phyloP scores from a whole-genome alignment of 2,113 vertebrate genomes.

The Pampusana beccarii region DNA sequence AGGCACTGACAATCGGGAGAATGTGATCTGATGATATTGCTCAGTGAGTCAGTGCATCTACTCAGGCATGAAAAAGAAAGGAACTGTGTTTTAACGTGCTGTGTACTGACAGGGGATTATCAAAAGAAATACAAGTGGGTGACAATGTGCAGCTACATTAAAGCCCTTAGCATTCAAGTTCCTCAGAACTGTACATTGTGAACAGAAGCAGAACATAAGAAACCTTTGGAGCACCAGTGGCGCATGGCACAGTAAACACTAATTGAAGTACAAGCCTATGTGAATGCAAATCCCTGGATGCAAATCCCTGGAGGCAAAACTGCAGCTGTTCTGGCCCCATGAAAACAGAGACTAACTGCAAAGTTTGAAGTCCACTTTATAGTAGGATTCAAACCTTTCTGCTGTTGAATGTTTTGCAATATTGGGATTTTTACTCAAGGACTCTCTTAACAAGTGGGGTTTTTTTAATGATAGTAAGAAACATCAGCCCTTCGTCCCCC shows the following conservation, averaged over 20 bases:
- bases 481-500: not conserved
- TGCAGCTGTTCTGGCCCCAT: rapidly evolving
- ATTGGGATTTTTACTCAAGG: not conserved
- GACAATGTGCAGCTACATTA: constrained; percentile 7
- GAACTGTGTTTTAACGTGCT: not conserved
- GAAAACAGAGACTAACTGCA: not conserved
- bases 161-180: not conserved
- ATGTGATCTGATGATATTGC: constrained; percentile 28
- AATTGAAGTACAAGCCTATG: not conserved
- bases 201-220: not conserved
- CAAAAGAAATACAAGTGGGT: constrained; percentile 41
- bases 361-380: not conserved
- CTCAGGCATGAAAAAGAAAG: not conserved
- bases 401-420: not conserved
- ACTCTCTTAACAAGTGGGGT: not conserved
- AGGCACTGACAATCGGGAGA: not conserved
- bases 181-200: not conserved
- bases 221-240: not conserved
- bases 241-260: rapidly evolving
- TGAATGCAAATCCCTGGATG: not conserved
- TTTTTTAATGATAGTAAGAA: not conserved
- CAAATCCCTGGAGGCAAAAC: not conserved
- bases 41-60: not conserved
- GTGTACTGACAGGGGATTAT: not conserved
- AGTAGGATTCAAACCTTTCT: not conserved